These are phyloP conservation scores for Montipora cactus DNA, from an alignment of 64 coral and sea anemone species.

Conservation along the genomic window DNA sequence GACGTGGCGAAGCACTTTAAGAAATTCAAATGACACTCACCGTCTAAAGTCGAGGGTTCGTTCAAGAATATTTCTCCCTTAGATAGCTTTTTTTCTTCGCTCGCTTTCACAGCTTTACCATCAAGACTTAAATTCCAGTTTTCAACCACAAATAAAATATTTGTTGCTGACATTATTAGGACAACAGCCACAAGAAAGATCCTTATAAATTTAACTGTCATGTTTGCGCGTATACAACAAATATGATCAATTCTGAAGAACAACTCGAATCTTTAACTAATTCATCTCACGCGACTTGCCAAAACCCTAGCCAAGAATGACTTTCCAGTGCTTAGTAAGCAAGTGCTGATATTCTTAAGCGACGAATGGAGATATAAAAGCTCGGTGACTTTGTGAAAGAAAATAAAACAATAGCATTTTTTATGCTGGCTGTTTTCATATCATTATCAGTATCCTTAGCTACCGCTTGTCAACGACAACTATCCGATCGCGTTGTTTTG, in stretches of 20 bases:
- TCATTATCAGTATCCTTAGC: neutral
- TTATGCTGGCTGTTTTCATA: neutral
- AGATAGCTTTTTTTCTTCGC: neutral
- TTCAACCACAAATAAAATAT: neutral
- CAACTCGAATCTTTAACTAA: neutral
- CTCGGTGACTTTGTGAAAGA: too few species aligned
- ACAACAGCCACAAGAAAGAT: neutral
- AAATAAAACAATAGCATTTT: slow-evolving; percentile 10
- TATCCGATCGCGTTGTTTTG: neutral
- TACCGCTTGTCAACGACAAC: neutral
- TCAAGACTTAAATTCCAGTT: neutral
- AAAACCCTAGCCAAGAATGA: neutral
- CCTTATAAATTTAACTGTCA: slow-evolving; percentile 6
- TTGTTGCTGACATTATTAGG: neutral
- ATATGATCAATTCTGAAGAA: neutral
- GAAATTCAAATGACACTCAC: neutral
- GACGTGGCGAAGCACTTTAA: too few species aligned
- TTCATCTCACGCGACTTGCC: neutral
- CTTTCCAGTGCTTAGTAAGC: neutral
- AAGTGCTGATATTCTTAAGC: too few species aligned
- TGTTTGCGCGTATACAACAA: neutral
- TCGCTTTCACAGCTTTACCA: neutral
- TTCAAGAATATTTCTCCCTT: neutral
- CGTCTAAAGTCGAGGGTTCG: neutral
- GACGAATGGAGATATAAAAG: neutral